These are phyloP conservation scores for Clinocottus analis DNA, from an alignment of 2,113 vertebrate species.

Conservation along the genomic window DNA sequence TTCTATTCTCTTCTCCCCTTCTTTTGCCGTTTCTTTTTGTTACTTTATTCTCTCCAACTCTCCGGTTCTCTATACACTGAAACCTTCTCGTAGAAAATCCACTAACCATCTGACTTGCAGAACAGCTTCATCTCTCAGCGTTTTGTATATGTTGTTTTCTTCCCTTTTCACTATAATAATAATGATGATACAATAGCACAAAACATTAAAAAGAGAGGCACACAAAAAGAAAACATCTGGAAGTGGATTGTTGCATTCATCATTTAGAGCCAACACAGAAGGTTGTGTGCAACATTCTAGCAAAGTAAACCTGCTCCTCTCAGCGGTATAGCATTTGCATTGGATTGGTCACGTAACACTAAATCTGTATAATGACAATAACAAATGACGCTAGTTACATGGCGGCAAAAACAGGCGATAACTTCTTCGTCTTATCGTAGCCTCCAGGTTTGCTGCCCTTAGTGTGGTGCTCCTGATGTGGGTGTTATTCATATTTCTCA, in stretches of 20 bases:
- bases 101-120: not conserved
- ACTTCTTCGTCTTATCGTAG: not conserved
- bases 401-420: not conserved
- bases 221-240: not conserved
- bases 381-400: not conserved
- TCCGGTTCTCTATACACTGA: not conserved
- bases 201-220: not conserved
- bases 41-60: not conserved
- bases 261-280: not conserved
- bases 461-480: not conserved
- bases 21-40: not conserved
- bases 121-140: not conserved
- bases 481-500: not conserved
- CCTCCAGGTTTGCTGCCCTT: not conserved
- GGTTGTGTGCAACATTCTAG: not conserved
- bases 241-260: not conserved
- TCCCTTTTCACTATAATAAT: not conserved
- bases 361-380: not conserved
- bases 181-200: not conserved
- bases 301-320: not conserved
- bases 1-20: constrained; percentile 67
- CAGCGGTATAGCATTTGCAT: not conserved
- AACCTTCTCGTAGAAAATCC: not conserved
- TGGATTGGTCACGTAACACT: not conserved
- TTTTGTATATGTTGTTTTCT: not conserved